phyloP scores from a whole-genome alignment of 1,140 invertebrate species.

The Drosophila burlai region DNA sequence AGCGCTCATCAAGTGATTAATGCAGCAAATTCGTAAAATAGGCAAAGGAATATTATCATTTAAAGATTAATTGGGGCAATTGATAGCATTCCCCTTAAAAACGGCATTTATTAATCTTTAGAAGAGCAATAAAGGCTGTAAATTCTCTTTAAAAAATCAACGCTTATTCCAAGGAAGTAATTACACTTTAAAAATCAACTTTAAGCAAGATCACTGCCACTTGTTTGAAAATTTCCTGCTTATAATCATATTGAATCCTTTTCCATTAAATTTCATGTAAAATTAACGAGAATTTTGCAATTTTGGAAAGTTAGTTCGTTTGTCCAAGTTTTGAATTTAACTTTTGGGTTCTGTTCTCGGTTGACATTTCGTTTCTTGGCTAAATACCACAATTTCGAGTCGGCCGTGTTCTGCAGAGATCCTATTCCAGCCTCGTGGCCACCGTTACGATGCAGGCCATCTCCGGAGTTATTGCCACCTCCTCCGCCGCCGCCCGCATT shows the following conservation, averaged over 20 bases:
- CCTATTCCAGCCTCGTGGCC: constrained; percentile 76
- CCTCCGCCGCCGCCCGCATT: constrained; percentile 63
- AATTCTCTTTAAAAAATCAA: background rate
- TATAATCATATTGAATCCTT: constrained; percentile 29
- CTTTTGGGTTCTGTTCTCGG: constrained; percentile 86
- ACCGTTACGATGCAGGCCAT: constrained; percentile 80
- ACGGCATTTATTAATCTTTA: no score
- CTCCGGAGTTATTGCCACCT: constrained; percentile 70
- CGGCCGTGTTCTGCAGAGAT: constrained; percentile 85
- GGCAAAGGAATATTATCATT: background rate
- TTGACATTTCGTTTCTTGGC: constrained; percentile 85
- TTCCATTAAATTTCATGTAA: constrained; percentile 4
- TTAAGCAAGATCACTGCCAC: background rate
- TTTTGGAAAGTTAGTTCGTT: constrained; percentile 15
- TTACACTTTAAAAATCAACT: background rate
- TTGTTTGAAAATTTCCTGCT: constrained; percentile 7
- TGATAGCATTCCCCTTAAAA: background rate
- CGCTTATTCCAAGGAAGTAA: rapidly evolving
- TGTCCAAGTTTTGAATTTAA: constrained; percentile 40
- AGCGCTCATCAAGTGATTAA: constrained; percentile 25
- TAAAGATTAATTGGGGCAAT: background rate
- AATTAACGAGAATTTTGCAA: constrained; percentile 5
- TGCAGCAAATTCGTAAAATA: constrained; percentile 1
- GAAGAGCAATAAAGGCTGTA: no score
- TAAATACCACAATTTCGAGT: constrained; percentile 89